Evolutionary conservation across 2,888 invertebrate genomes (phyloP).

Genomic region (Augiades crinisus): DNA sequence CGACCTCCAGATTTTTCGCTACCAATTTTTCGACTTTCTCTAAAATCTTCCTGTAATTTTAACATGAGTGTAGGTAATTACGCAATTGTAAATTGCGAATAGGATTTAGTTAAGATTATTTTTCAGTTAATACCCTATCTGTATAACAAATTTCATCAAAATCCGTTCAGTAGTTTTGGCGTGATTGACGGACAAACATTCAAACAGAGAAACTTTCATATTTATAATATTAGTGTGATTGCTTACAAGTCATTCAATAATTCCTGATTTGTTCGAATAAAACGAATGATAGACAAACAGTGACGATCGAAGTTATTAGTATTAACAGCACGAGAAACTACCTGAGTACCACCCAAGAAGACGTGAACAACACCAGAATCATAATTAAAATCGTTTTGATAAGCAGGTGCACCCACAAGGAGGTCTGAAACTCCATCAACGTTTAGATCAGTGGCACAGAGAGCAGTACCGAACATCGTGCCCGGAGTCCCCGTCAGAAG

Average conservation of each 20-base stretch:
- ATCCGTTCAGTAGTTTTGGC: too few relatives aligned
- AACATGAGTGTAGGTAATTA: too few relatives aligned
- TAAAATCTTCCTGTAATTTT: conserved; percentile 5
- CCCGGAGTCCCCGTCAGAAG: neutral
- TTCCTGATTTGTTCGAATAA: too few relatives aligned
- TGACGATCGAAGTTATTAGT: neutral
- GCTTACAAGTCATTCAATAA: too few relatives aligned
- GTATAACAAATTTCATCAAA: too few relatives aligned
- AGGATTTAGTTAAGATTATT: too few relatives aligned
- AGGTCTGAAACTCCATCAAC: conserved; percentile 78
- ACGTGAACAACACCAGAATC: conserved; percentile 81
- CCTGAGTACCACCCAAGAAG: conserved; percentile 49
- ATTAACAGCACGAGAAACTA: conserved; percentile 27
- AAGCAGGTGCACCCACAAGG: conserved; percentile 81
- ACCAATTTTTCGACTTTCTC: conserved; percentile 12
- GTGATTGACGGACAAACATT: too few relatives aligned
- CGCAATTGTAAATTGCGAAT: neutral
- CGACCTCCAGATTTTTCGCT: conserved; percentile 36
- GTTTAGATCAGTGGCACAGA: conserved; percentile 71
- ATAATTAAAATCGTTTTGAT: conserved; percentile 36
- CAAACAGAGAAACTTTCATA: too few relatives aligned
- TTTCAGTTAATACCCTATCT: too few relatives aligned
- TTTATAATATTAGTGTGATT: too few relatives aligned
- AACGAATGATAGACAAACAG: too few relatives aligned
- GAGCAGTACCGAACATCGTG: conserved; percentile 79